These are phyloP conservation scores for Natator depressus DNA, from an alignment of 2,113 vertebrate species.

Conservation along the genomic window DNA sequence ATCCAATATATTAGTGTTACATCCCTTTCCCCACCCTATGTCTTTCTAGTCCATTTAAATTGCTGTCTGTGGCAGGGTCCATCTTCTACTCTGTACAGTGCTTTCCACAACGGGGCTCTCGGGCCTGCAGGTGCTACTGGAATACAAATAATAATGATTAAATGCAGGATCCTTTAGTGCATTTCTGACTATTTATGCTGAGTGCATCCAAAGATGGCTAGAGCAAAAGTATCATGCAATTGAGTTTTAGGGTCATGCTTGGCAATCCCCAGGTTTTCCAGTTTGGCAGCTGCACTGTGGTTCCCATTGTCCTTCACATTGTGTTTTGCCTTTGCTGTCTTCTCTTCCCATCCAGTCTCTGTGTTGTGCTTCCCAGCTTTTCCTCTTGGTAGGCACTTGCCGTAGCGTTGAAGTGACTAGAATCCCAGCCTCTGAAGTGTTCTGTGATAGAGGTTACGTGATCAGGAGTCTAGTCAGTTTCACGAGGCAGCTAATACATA, in stretches of 20 bases:
- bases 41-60: not conserved
- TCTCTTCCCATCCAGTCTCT: not conserved
- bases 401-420: not conserved
- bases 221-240: not conserved
- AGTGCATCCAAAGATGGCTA: fast-evolving
- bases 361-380: not conserved
- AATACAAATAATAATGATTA: not conserved
- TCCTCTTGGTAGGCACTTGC: not conserved
- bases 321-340: not conserved
- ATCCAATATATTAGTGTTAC: not conserved
- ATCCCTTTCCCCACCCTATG: not conserved
- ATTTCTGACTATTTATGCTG: fast-evolving
- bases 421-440: not conserved
- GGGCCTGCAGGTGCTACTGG: not conserved
- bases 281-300: fast-evolving
- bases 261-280: not conserved
- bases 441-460: not conserved
- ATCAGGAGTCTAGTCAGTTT: not conserved
- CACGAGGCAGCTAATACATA: fast-evolving
- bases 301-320: not conserved
- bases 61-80: not conserved
- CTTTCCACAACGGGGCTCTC: not conserved
- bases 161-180: not conserved
- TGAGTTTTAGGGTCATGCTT: not conserved
- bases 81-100: not conserved